A percentile compares a stretch with the other conserved stretches of the same genome.
Evolutionary conservation across 2,888 invertebrate genomes (phyloP).

Genomic region (Zygogramma bicolorata): DNA sequence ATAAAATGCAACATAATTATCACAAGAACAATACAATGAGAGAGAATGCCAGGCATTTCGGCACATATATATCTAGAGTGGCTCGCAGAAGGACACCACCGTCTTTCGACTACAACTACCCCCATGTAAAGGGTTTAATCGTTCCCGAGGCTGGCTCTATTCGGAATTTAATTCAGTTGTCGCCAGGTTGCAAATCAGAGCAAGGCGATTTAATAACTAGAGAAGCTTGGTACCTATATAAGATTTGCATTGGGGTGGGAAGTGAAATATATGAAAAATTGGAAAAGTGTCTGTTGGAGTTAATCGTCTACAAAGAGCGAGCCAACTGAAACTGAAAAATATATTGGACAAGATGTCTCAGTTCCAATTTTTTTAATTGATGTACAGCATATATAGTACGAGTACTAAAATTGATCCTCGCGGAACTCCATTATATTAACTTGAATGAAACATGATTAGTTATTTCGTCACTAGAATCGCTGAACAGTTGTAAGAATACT

Average conservation of each 20-base stretch:
- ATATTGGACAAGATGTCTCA: no score
- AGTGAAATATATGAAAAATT: not conserved
- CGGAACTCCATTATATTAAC: no score
- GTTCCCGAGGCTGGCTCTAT: constrained; percentile 64
- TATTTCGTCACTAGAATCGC: no score
- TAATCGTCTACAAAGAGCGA: no score
- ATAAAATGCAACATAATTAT: constrained; percentile 62
- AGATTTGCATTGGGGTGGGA: no score
- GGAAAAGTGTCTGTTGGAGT: no score
- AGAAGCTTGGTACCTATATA: not conserved
- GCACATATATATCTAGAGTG: constrained; percentile 41
- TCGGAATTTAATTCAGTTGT: constrained; percentile 68
- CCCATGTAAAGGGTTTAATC: constrained; percentile 66
- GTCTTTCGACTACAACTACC: constrained; percentile 51
- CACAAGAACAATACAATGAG: constrained; percentile 62
- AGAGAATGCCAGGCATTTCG: constrained; percentile 59
- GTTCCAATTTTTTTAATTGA: no score
- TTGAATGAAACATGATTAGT: no score
- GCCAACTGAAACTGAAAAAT: no score
- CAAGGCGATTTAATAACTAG: constrained; percentile 58
- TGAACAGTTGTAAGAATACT: no score
- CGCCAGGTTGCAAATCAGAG: constrained; percentile 65
- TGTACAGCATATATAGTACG: no score
- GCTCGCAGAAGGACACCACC: constrained; percentile 10
- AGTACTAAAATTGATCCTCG: no score